A percentile compares a stretch with the other conserved stretches of the same genome.
Conservation (phyloP, 2,888 invertebrate genomes). For the Lasioglossum malachurum region DNA sequence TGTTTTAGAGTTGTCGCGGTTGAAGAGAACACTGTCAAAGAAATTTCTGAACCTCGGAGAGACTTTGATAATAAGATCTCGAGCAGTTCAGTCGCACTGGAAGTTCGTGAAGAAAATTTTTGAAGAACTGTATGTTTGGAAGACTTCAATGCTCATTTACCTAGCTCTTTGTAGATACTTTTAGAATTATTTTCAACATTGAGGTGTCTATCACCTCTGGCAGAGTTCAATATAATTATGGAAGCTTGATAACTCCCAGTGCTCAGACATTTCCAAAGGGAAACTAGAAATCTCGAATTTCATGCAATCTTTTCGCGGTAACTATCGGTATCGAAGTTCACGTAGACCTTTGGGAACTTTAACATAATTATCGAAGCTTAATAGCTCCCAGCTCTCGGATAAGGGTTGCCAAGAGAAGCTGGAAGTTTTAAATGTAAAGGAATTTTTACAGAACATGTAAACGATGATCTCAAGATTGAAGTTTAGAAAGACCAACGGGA, state of each 20-base stretch:
- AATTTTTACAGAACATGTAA: neutral
- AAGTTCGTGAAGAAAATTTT: neutral
- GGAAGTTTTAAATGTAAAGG: neutral
- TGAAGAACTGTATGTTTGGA: neutral
- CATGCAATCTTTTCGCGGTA: neutral
- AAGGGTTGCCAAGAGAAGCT: neutral
- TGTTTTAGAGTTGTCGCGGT: too few relatives aligned
- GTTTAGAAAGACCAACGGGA: neutral
- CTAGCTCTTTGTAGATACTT: too few relatives aligned
- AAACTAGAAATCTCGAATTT: neutral
- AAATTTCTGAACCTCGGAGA: neutral
- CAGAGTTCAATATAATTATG: neutral
- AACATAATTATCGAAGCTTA: neutral
- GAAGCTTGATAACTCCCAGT: neutral
- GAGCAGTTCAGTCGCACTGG: neutral
- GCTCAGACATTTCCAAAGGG: neutral
- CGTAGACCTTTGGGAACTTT: neutral
- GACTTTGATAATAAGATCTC: neutral
- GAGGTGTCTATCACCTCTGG: too few relatives aligned
- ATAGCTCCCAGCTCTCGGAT: neutral
- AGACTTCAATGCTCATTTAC: too few relatives aligned
- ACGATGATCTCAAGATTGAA: too few relatives aligned
- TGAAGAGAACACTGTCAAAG: neutral
- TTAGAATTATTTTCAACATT: too few relatives aligned
- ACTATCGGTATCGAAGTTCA: neutral